Base-by-base conservation (phyloP, 1,140 invertebrate species). In the Calliopsis andreniformis region DNA sequence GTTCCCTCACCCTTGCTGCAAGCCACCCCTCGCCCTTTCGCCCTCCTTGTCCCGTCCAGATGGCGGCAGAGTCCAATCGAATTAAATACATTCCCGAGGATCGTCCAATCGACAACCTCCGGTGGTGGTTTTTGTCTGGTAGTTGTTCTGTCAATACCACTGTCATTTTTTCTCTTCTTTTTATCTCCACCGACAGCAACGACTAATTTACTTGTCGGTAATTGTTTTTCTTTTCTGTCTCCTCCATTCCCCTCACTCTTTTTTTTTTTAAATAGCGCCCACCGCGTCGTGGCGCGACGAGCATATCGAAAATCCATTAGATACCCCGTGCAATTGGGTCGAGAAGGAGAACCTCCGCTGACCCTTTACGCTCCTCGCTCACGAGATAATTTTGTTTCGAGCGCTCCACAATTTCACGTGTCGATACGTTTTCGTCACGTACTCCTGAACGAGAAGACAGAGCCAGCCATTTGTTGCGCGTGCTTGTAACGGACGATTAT, bases 21-120 rank as follows among this genome's bases (percentile, higher is more conserved):
- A 67, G 49, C 32, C 49, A n/a, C 28, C 49, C 12, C 69, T 47
- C 53, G 28, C 42, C 45, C 45, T 67, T 47, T 68, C 64, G 28
- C 18, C 51, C 53, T 82, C 35, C 61, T 61, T 62, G 72, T 68
- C 72, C 43, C 63, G 70, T 78, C 43, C 61, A 55, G 72, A 63
- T 73, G 79, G 59, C 69, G 61, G 62, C 64, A 75, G 72, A 86
- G 73, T 59, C 75, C 86, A 87, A 87, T 87, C 85, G 86, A 87
- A 87, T 87, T 86, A 86, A 87, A 87, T 87, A 86, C 86, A 81
- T 87, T 87, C 83, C 78, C 64, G 64, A 68, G 79, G 45, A 80
- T 86, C 81, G 81, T 63, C 84, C 83, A 82, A 82, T 82, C 62
- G 67, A 69, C 59, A 35, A 75, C 42, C 49, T 62, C 51, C 68